Evolutionary conservation across 2,888 invertebrate genomes (phyloP), one percentile per base, ranked within the genome.

Genomic region (Ctenicera cuprea): DNA sequence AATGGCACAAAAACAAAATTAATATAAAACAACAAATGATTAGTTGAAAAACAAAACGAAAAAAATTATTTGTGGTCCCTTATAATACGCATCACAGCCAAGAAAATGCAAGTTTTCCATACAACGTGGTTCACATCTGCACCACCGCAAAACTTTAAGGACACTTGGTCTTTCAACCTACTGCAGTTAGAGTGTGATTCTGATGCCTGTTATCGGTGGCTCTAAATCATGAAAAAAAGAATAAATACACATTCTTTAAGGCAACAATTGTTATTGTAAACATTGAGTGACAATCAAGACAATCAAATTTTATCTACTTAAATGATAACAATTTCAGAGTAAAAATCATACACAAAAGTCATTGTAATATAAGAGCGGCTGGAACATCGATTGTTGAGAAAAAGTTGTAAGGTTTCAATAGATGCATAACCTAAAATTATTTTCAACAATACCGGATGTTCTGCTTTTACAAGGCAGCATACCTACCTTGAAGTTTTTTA

Each of bases 181-280:
- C 89, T 74, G 88, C 87, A 76, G 89, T 89, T 87, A 90, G 84
- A 90, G 88, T 86, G 87, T 90, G 89, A 90, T 90, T 88, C 89
- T 89, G 88, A 90, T 87, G 83, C 89, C 90, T 87, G 87, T 88
- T 86, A 90, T 89, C 88, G 88, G 89, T 83, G 89, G 89, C 87
- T 89, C 90, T 90, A 80, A 85, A 75, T 12, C 71, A 73, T 18
- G 64, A 71, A 76, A 81, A 80, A 66, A 73, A 61, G 1, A 14
- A 59, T 33, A 57, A 11, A 33, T 26, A 5, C 26, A 26, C 26
- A 26, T 26, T 26, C 26, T 26, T 26, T 26, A 26, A 26, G n/a
- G n/a, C n/a, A n/a, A n/a, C 7, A 20, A 59, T 59, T 37, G 37
- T 4, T 38, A 22, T 22, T 38, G 38, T 38, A 2, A 38, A 26